Evolutionary conservation across 2,888 invertebrate species (phyloP).

Genomic region (Unio pictorum): DNA sequence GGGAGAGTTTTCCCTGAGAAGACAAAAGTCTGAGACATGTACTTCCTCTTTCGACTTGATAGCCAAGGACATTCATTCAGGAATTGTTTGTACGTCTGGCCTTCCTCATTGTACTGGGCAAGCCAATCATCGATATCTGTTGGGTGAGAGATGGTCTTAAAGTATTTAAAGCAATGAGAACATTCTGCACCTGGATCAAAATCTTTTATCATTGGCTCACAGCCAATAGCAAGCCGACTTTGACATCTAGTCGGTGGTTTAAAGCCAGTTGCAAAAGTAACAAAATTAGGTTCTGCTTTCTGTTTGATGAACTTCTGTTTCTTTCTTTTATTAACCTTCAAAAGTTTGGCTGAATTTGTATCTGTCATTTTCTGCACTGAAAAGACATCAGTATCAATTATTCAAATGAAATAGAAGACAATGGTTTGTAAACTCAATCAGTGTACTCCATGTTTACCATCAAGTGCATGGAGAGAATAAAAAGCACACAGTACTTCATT

Average conservation of each 20-base stretch:
- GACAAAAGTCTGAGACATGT: conserved; percentile 50
- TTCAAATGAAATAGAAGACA: too few relatives aligned
- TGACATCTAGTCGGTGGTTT: conserved; percentile 35
- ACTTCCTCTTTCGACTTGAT: conserved; percentile 54
- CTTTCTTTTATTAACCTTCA: too few relatives aligned
- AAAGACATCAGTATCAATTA: too few relatives aligned
- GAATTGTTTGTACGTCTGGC: conserved; percentile 61
- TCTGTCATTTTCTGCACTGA: too few relatives aligned
- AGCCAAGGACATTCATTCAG: conserved; percentile 62
- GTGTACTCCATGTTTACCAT: too few relatives aligned
- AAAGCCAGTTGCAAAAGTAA: conserved; percentile 59
- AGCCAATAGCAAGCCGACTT: conserved; percentile 53
- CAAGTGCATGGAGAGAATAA: too few relatives aligned
- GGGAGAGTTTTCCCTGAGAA: conserved; percentile 47
- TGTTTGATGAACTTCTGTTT: too few relatives aligned
- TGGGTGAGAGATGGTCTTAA: conserved; percentile 54
- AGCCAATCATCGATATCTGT: conserved; percentile 64
- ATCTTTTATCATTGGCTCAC: conserved; percentile 23
- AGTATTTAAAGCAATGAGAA: conserved; percentile 34
- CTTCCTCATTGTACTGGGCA: conserved; percentile 64
- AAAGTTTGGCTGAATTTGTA: too few relatives aligned
- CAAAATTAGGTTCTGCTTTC: background rate
- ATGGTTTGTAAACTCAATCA: too few relatives aligned
- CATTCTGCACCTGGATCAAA: conserved; percentile 19
- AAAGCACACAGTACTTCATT: too few relatives aligned